Conservation (phyloP, 1,140 invertebrate species). For the Asobara japonica region DNA sequence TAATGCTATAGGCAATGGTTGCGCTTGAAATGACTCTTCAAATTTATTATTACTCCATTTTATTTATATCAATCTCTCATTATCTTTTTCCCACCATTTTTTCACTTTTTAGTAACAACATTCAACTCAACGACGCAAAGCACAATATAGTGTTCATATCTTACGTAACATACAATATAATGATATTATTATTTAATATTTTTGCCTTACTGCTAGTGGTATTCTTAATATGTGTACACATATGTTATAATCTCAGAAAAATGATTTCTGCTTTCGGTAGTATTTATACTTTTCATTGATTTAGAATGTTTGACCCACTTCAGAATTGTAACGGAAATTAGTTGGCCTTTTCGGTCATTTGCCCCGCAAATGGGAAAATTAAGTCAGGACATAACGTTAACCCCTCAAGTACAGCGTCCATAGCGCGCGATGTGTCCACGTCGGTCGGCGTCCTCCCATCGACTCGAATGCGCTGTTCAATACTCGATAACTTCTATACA, state of each 20-base stretch:
- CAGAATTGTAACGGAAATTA: not conserved
- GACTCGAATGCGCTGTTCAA: no score
- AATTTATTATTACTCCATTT: not conserved
- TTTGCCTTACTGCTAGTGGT: constrained; percentile 39
- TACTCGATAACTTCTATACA: no score
- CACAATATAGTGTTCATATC: constrained; percentile 56
- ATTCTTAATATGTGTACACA: constrained; percentile 47
- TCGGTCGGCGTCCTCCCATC: no score
- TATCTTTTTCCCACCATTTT: constrained; percentile 38
- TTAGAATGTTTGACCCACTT: not conserved
- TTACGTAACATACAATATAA: constrained; percentile 62
- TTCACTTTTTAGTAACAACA: constrained; percentile 59
- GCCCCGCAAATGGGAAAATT: no score
- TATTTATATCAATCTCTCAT: constrained; percentile 40
- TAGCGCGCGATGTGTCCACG: no score
- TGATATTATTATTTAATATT: constrained; percentile 57
- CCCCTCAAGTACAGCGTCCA: no score
- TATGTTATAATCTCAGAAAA: constrained; percentile 8
- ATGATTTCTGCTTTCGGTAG: not conserved
- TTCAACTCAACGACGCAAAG: constrained; percentile 63
- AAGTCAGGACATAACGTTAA: no score
- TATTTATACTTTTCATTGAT: not conserved
- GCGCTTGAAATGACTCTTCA: no score
- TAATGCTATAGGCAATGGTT: no score
- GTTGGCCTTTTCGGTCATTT: no score